Base-by-base conservation (phyloP, 2,888 invertebrate species). In the Anaspis maculata region DNA sequence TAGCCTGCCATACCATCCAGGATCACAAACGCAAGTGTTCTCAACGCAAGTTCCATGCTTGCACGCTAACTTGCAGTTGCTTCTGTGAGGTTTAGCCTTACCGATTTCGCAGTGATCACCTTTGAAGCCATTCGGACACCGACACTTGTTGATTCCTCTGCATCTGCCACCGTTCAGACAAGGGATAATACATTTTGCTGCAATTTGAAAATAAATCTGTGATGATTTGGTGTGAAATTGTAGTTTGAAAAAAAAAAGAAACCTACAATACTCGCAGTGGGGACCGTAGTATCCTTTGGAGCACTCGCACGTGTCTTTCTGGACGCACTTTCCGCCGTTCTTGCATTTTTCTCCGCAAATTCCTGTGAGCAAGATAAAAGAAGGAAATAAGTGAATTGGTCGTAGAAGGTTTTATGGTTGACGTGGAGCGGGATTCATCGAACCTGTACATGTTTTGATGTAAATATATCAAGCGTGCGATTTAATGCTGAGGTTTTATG, bases 91-190 rank as follows among this genome's bases (percentile, higher is more conserved):
- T 39, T 73, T 68, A 14, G 81, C 74, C 46, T 83, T 73, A 27
- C 84, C 88, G 55, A 90, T 84, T 71, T 94, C 92, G 64, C 94
- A 94, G 67, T 90, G 90, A 66, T 89, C 79, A 7, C 94, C 94
- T 44, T 78, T 77, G 49, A 84, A 82, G 4, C 89, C 91, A 25
- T 74, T 72, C 2, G 83, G 83, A 63, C 94, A 94, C 41, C 86
- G 79, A 64, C 94, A 94, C 59, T 84, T 79, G 67, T 94, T 91
- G 38, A 84, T 84, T 19, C 90, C 90, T 52, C 79, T 82, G 61
- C 94, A 94, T 34, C 83, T 80, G 0, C 94, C 92, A 9, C 89
- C 89, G 62, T 91, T 91, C 49, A 88, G 69, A 61, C 94, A 94
- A 2, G 91, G 90, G 51, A 92, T 84, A 45, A 87, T 62, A 40